A percentile compares a stretch with the other conserved stretches of the same genome.
These are phyloP conservation scores for Pongo abelii DNA, from an alignment of 2,113 vertebrate species.

Conservation along the genomic window DNA sequence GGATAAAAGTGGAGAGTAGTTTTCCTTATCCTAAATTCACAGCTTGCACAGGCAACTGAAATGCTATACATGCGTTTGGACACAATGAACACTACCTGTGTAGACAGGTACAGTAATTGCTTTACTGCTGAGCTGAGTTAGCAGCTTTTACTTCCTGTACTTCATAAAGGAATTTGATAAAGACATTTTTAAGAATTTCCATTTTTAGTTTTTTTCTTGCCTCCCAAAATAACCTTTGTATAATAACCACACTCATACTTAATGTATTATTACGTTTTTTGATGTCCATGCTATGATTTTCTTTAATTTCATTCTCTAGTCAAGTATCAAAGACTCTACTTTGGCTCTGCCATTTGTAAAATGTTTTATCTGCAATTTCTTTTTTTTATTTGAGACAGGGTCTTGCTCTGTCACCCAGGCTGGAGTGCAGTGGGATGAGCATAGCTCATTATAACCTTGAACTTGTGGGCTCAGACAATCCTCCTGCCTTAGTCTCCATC, in stretches of 20 bases:
- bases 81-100: slow-evolving; percentile 96
- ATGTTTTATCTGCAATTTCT: neutral
- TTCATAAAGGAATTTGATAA: neutral
- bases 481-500: too few species aligned
- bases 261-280: slow-evolving; percentile 2
- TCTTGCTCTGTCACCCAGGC: too few species aligned
- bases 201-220: slow-evolving; percentile 27
- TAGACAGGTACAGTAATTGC: slow-evolving; percentile 89
- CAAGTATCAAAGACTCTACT: neutral
- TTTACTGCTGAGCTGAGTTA: neutral
- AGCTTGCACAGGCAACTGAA: slow-evolving; percentile 98
- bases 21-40: slow-evolving; percentile 84
- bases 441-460: too few species aligned
- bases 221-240: neutral
- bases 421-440: too few species aligned
- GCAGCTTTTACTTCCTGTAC: neutral
- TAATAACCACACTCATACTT: neutral
- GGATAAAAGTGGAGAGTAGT: neutral
- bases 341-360: neutral
- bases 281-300: neutral
- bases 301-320: neutral
- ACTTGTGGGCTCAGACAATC: too few species aligned
- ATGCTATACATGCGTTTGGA: slow-evolving; percentile 99
- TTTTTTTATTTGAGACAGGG: too few species aligned
- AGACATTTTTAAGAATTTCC: slow-evolving; percentile 19